Percentiles rank a stretch among this genome's conserved stretches.
Evolutionary conservation across 2,797 vertebrate genomes (phyloP).

Genomic region (Sciurus vulgaris): DNA sequence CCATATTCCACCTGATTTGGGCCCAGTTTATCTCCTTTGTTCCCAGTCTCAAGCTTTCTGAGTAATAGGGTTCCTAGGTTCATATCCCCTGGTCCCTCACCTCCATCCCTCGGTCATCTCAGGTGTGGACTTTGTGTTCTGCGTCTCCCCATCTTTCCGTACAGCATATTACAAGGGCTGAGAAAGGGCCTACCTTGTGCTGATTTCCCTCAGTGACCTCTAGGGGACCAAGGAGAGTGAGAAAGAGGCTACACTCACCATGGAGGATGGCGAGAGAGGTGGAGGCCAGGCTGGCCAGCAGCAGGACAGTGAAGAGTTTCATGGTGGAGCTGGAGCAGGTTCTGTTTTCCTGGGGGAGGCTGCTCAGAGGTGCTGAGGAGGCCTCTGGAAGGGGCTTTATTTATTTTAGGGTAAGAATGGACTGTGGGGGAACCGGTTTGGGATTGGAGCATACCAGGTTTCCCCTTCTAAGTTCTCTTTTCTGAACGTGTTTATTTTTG

Average conservation of each 20-base stretch:
- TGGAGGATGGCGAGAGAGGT: background rate
- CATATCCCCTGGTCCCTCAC: background rate
- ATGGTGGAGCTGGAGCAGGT: background rate
- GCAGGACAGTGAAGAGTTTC: slow-evolving; percentile 31
- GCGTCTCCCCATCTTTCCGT: background rate
- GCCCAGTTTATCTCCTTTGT: background rate
- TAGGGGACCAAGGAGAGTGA: background rate
- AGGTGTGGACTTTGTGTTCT: background rate
- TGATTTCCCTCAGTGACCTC: background rate
- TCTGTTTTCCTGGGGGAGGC: background rate
- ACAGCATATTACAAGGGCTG: background rate
- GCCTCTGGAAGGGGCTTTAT: slow-evolving; percentile 4
- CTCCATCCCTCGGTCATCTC: background rate
- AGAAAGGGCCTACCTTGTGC: background rate
- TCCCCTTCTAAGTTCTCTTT: background rate
- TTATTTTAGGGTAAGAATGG: slow-evolving; percentile 32
- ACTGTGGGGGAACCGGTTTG: background rate
- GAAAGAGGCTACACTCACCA: slow-evolving; percentile 14
- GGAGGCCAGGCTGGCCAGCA: slow-evolving; percentile 29
- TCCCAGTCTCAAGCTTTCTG: background rate
- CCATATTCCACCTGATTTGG: background rate
- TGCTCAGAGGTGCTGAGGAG: background rate
- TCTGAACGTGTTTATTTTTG: slow-evolving; percentile 45
- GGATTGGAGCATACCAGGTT: slow-evolving; percentile 14
- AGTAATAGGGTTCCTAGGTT: background rate